A percentile compares a stretch with the other conserved stretches of the same genome.
These are phyloP conservation scores for Sialia sialis DNA, from an alignment of 2,113 vertebrate genomes.

Conservation along the genomic window DNA sequence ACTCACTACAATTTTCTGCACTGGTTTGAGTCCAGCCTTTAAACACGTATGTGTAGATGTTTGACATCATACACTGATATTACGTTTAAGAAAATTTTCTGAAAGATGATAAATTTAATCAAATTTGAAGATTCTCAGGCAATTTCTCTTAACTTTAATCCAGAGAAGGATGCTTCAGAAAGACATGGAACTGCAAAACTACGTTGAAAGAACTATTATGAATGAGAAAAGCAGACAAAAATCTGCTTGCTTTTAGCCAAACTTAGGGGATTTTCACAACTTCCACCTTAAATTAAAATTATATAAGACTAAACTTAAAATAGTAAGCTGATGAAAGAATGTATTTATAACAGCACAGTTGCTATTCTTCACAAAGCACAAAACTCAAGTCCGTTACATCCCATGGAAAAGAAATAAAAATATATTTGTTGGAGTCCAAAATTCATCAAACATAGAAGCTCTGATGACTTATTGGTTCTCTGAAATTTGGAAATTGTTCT, in stretches of 20 bases:
- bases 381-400: background rate
- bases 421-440: background rate
- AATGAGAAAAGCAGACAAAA: background rate
- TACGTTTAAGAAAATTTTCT: background rate
- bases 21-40: background rate
- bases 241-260: background rate
- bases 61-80: background rate
- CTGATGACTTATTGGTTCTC: background rate
- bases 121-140: background rate
- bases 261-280: background rate
- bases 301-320: background rate
- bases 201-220: background rate
- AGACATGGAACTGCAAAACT: background rate
- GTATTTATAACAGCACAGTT: background rate
- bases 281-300: background rate
- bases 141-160: background rate
- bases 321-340: background rate
- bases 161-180: background rate
- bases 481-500: background rate
- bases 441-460: background rate
- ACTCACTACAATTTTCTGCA: conserved; percentile 46
- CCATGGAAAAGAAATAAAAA: background rate
- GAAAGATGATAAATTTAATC: background rate
- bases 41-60: background rate
- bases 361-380: background rate